phyloP scores from a whole-genome alignment of 92 coral and sea anemone species.

The Montipora capitata region DNA sequence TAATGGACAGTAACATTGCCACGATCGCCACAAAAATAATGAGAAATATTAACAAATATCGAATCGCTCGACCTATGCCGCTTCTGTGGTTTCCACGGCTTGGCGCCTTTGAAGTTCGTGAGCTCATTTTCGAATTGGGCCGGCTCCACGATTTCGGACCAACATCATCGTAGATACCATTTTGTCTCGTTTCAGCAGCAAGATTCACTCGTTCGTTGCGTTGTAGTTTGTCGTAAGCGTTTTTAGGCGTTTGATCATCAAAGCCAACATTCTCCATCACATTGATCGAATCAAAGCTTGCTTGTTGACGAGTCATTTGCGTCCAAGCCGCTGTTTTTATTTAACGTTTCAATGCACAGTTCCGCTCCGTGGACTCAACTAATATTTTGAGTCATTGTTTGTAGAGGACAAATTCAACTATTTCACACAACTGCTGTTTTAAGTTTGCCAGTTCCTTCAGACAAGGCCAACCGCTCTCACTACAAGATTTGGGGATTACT shows the following conservation, averaged over 20 bases:
- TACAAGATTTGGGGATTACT: too few species aligned
- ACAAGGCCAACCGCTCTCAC: too few species aligned
- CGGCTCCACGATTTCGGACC: not conserved
- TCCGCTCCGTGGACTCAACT: not conserved
- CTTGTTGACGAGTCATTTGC: slow-evolving; percentile 4
- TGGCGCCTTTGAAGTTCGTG: slow-evolving; percentile 20
- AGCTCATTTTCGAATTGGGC: not conserved
- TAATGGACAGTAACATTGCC: slow-evolving; percentile 45
- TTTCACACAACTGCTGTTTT: too few species aligned
- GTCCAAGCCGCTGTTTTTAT: slow-evolving; percentile 7
- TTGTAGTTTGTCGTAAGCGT: slow-evolving; percentile 23
- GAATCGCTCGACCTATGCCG: not conserved
- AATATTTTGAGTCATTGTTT: not conserved
- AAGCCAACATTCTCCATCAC: not conserved
- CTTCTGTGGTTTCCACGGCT: slow-evolving; percentile 4
- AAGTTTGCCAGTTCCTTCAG: too few species aligned
- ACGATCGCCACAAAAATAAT: slow-evolving; percentile 35
- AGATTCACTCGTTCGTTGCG: not conserved
- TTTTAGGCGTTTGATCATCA: not conserved
- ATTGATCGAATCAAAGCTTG: not conserved
- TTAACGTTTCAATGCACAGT: slow-evolving; percentile 42
- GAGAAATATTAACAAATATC: slow-evolving; percentile 19
- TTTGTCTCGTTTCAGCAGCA: not conserved
- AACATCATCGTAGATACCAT: slow-evolving; percentile 8
- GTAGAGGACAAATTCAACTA: not conserved